Evolutionary conservation across 2,888 invertebrate species (phyloP).

Genomic region (Scaptomyza reducta): DNA sequence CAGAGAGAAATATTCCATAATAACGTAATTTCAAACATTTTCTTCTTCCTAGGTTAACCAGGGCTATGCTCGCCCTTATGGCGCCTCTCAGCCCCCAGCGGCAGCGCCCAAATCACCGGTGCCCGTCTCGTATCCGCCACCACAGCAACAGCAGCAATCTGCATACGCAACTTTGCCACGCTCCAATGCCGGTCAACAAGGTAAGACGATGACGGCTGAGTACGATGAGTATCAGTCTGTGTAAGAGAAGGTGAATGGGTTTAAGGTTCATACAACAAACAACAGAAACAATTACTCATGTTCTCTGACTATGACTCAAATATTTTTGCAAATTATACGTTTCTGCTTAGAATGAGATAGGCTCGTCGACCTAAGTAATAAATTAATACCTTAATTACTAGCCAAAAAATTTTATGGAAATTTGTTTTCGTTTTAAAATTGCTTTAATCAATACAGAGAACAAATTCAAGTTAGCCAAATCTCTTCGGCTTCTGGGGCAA

Average conservation of each 20-base stretch:
- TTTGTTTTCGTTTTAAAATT: background rate
- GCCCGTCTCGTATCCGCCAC: slow-evolving; percentile 82
- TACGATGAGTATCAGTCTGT: slow-evolving; percentile 72
- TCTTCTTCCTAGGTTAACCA: slow-evolving; percentile 78
- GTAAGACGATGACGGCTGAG: slow-evolving; percentile 80
- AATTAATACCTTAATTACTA: slow-evolving; percentile 12
- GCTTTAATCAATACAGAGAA: background rate
- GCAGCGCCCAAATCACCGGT: slow-evolving; percentile 82
- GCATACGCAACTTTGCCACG: slow-evolving; percentile 83
- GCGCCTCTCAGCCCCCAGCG: slow-evolving; percentile 69
- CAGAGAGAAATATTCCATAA: background rate
- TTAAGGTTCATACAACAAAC: slow-evolving; percentile 39
- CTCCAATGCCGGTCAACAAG: slow-evolving; percentile 83
- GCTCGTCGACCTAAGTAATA: slow-evolving; percentile 26
- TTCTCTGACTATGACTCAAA: slow-evolving; percentile 8
- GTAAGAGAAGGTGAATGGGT: slow-evolving; percentile 80
- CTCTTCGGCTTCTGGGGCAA: too few species aligned
- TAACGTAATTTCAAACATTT: background rate
- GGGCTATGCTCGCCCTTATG: slow-evolving; percentile 83
- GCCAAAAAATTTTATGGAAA: background rate
- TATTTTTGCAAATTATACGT: slow-evolving; percentile 23
- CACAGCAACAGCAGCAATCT: slow-evolving; percentile 68
- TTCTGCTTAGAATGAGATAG: slow-evolving; percentile 15
- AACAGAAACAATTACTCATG: too few species aligned
- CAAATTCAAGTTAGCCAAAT: too few species aligned